These are phyloP conservation scores for Hyphantria cunea DNA, from an alignment of 1,140 invertebrate genomes.

Conservation along the genomic window DNA sequence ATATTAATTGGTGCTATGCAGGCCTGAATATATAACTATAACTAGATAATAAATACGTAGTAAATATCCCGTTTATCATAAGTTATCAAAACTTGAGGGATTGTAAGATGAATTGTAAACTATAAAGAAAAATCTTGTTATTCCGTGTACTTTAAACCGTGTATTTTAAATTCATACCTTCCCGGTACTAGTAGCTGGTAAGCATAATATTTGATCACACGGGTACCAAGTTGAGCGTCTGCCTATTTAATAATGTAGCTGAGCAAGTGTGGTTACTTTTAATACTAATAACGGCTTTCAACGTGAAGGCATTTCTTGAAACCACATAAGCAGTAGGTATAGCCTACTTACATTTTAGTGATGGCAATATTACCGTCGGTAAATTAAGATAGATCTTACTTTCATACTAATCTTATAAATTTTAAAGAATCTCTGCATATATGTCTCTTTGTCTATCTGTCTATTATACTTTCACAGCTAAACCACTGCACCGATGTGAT, in stretches of 20 bases:
- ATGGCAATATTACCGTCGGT: too few relatives aligned
- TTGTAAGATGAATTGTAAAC: background rate
- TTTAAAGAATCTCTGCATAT: too few relatives aligned
- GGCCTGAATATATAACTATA: too few relatives aligned
- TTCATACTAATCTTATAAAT: too few relatives aligned
- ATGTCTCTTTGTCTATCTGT: too few relatives aligned
- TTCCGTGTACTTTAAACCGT: background rate
- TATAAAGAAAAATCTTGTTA: background rate
- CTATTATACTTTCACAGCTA: too few relatives aligned
- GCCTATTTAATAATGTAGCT: conserved; percentile 29
- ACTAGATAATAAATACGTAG: too few relatives aligned
- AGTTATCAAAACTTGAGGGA: background rate
- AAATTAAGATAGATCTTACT: too few relatives aligned
- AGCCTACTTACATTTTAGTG: too few relatives aligned
- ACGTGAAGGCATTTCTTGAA: conserved; percentile 25
- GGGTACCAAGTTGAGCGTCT: conserved; percentile 16
- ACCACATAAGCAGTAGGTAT: background rate
- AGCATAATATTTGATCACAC: conserved; percentile 26
- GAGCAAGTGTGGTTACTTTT: conserved; percentile 21
- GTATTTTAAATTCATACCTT: conserved; percentile 20
- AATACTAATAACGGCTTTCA: conserved; percentile 20
- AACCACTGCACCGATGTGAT: too few relatives aligned
- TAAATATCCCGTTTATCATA: background rate
- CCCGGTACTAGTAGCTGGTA: conserved; percentile 11
- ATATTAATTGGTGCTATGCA: too few relatives aligned